phyloP scores from a whole-genome alignment of 2,797 vertebrate genomes.

The Sarcophilus harrisii region DNA sequence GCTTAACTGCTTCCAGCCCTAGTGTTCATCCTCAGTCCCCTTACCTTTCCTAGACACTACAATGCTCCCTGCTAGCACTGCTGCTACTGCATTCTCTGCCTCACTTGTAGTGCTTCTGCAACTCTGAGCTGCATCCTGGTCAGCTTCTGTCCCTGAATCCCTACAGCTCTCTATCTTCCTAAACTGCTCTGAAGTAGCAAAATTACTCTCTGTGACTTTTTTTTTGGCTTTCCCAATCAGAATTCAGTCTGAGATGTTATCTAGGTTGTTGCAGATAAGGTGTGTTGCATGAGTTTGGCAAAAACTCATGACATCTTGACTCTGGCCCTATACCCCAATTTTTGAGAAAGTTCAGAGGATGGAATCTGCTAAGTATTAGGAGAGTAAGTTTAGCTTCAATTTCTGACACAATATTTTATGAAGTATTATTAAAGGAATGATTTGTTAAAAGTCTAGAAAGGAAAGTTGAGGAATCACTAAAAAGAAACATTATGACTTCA shows the following conservation, averaged over 20 bases:
- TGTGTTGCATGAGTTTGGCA: neutral
- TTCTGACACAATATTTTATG: neutral
- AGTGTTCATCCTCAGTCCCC: too few species aligned
- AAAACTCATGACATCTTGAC: neutral
- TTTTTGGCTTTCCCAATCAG: neutral
- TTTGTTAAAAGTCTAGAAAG: neutral
- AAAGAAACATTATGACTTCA: neutral
- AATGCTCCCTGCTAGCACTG: too few species aligned
- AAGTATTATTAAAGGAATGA: constrained; percentile 45
- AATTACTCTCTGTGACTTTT: neutral
- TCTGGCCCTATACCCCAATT: neutral
- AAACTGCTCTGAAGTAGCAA: neutral
- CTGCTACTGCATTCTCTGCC: too few species aligned
- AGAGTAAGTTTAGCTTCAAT: neutral
- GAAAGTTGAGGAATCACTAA: constrained; percentile 3
- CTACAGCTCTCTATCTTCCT: neutral
- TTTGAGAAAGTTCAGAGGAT: neutral
- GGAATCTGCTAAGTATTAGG: neutral
- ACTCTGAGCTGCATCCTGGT: too few species aligned
- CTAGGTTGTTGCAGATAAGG: neutral
- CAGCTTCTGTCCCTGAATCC: too few species aligned
- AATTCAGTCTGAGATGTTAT: neutral
- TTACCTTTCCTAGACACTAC: too few species aligned
- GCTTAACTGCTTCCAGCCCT: too few species aligned
- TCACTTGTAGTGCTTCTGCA: too few species aligned